phyloP scores from a whole-genome alignment of 2,888 invertebrate genomes.

The Celastrina argiolus region DNA sequence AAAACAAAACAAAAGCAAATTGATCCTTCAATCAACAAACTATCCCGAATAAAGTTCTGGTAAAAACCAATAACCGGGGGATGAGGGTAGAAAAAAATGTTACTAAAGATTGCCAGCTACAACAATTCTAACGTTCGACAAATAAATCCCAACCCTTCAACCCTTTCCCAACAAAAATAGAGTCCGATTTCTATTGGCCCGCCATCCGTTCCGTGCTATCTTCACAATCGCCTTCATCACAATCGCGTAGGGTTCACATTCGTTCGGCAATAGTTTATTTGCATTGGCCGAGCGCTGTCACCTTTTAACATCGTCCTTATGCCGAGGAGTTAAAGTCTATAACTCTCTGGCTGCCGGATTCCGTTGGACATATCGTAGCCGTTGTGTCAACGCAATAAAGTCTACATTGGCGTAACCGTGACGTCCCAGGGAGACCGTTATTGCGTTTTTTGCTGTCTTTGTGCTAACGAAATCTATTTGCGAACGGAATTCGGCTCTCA shows the following conservation, averaged over 20 bases:
- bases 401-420: not conserved
- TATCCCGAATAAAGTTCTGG: not conserved
- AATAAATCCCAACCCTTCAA: conserved; percentile 15
- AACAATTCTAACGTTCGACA: conserved; percentile 16
- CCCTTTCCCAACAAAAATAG: conserved; percentile 10
- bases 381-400: not conserved
- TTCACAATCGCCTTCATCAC: not conserved
- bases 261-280: not conserved
- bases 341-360: not conserved
- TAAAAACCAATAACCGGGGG: conserved; percentile 17
- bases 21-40: conserved; percentile 4
- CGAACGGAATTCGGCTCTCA: conserved; percentile 35
- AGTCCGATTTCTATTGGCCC: not conserved
- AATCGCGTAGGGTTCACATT: not conserved
- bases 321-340: not conserved
- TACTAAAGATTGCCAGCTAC: conserved; percentile 3
- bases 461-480: conserved; percentile 42
- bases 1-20: not conserved
- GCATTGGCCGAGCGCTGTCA: not conserved
- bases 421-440: not conserved
- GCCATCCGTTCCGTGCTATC: not conserved
- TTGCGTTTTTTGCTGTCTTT: conserved; percentile 36
- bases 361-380: not conserved
- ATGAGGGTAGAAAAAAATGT: conserved; percentile 15
- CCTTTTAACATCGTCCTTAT: not conserved